Evolutionary conservation across 2,113 vertebrate genomes (phyloP), one percentile per base, ranked within the genome.

Genomic region (Brachirus orientalis): DNA sequence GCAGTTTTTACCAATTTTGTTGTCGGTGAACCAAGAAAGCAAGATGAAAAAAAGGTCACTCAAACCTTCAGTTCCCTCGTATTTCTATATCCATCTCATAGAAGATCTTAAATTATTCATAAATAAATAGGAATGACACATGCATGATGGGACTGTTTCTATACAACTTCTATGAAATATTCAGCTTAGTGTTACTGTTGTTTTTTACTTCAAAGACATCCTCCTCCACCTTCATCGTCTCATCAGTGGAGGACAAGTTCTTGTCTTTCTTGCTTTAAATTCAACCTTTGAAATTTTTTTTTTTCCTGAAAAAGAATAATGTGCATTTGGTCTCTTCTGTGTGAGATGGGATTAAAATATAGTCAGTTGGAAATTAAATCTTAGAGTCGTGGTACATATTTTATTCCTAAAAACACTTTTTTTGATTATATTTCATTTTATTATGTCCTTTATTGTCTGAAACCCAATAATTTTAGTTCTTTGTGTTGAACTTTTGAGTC

Each of bases 71-170:
- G 7, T 43, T 57, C 36, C 11, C 41, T 35, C 69, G 40, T 44
- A 40, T 71, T 68, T 51, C 18, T 61, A 1, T 18, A 50, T 58
- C 28, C 5, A 28, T 28, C 22, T 37, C 38, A 44, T n/a, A 40
- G 40, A 44, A 72, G 54, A 51, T 28, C n/a, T 0, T 72, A 0
- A 71, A 75, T 69, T 20, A 68, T 78, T 64, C 9, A 65, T 63
- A 44, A 61, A 63, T 70, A 59, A 72, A 79, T 62, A 63, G 66
- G 51, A 77, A 77, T 75, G 66, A 63, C 40, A 61, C 60, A 69
- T 36, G 56, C 72, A 45, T 4, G 22, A 45, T 4, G 22, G 0
- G 20, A 57, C 52, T 67, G 61, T 68, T 50, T 62, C 72, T 56
- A 28, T 56, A 61, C 58, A 50, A 33, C 19, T 43, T 33, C n/a